Evolutionary conservation across 2,113 vertebrate species (phyloP), one percentile per base, ranked within the genome.

Genomic region (Megaceryle torquata): DNA sequence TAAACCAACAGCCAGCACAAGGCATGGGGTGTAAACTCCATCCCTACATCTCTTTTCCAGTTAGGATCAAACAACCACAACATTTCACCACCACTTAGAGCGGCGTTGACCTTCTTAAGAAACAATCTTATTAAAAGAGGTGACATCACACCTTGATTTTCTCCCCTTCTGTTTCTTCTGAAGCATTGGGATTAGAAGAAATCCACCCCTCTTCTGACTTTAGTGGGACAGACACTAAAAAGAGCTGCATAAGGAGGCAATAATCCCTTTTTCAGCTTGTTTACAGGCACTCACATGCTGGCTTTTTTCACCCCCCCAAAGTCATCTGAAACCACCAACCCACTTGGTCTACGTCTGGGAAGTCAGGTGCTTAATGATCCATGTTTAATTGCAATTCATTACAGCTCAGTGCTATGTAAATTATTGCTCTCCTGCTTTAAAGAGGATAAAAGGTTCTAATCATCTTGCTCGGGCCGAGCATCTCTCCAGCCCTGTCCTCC

Each of bases 341-440:
- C 76, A 57, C 21, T 54, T 68, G 75, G 74, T 57, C 28, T 44
- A 51, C 7, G 6, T 15, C 41, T 31, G 82, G 71, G 85, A 51
- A 65, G 83, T 46, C 63, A 77, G 64, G 25, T 71, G 31, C 51
- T 70, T 81, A 85, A 68, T 35, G 79, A 89, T 6, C 54, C 57
- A 50, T 67, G 37, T 50, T 75, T 57, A 79, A 87, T 80, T 94
- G 88, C 89, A 92, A 68, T 92, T 96, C 90, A 89, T 91, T 83
- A 84, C 88, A 87, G 41, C 17, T 87, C 64, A 48, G 56, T 13
- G 20, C 79, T 83, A 57, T 21, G 61, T 90, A 88, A 77, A 94
- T 90, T 26, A 82, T 80, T 21, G 69, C 61, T 67, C 39, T 35
- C 29, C 20, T 69, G 48, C 60, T 88, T 78, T 51, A 79, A 81